Percentiles rank a stretch among this genome's conserved stretches.
Conservation (phyloP, 2,797 vertebrate genomes). For the Tarsius wallacei region DNA sequence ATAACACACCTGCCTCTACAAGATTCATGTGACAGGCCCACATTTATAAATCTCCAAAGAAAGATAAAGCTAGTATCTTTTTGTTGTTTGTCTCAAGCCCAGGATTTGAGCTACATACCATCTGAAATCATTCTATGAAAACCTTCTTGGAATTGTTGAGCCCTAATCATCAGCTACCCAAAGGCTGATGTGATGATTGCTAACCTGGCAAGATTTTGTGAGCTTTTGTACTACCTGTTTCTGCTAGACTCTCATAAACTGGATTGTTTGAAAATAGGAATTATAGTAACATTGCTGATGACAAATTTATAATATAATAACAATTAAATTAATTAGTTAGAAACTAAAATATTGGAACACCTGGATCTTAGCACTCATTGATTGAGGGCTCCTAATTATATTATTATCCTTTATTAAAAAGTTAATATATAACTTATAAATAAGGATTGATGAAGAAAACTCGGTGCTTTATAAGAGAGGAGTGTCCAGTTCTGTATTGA, state of each 20-base stretch:
- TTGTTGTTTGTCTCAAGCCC: neutral
- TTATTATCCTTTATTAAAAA: neutral
- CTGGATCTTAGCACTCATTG: neutral
- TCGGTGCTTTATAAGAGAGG: neutral
- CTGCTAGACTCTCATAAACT: neutral
- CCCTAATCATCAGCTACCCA: neutral
- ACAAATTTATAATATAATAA: neutral
- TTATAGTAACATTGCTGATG: neutral
- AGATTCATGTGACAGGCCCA: neutral
- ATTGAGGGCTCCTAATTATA: neutral
- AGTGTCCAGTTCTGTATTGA: neutral
- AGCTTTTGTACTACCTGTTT: neutral
- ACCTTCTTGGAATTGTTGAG: neutral
- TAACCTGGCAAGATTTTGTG: neutral
- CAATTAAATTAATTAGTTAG: neutral
- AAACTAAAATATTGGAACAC: neutral
- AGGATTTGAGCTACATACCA: neutral
- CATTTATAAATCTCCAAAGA: conserved; percentile 40
- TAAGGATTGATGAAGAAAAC: neutral
- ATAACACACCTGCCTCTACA: neutral
- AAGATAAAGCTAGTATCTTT: conserved; percentile 2
- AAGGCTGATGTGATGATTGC: neutral
- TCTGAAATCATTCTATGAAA: conserved; percentile 57
- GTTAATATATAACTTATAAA: neutral
- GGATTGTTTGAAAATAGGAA: neutral